Conservation (phyloP, 2,888 invertebrate species). For the Aproaerema taeniolella region DNA sequence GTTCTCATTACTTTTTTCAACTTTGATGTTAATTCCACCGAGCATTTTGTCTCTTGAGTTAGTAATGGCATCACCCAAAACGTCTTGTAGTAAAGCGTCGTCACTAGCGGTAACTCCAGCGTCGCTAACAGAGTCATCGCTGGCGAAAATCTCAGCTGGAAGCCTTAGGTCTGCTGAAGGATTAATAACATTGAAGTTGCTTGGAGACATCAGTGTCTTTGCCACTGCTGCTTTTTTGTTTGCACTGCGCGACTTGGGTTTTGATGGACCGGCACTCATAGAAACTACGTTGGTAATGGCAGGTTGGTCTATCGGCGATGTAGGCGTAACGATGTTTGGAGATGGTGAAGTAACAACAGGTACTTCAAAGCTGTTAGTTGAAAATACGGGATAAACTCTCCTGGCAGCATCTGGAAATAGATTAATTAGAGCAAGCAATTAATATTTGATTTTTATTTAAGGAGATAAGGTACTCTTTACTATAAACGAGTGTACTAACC, state of each 20-base stretch:
- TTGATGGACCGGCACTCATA: constrained; percentile 39
- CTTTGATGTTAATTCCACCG: constrained; percentile 63
- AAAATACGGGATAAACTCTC: constrained; percentile 35
- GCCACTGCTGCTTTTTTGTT: constrained; percentile 26
- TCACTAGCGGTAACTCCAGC: constrained; percentile 45
- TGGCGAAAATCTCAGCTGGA: constrained; percentile 72
- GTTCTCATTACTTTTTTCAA: constrained; percentile 42
- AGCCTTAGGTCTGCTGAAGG: constrained; percentile 62
- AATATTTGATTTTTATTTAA: neutral
- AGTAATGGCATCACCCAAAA: constrained; percentile 31
- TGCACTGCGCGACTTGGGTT: constrained; percentile 28
- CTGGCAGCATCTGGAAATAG: constrained; percentile 39
- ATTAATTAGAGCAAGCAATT: constrained; percentile 14
- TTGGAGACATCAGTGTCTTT: constrained; percentile 38
- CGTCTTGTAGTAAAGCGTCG: constrained; percentile 42
- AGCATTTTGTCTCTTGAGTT: constrained; percentile 57
- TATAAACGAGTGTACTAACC: too few relatives aligned
- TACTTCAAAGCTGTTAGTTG: constrained; percentile 27
- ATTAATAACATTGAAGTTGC: constrained; percentile 49
- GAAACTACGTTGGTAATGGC: constrained; percentile 30
- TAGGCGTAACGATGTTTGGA: constrained; percentile 33
- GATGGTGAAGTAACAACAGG: constrained; percentile 48
- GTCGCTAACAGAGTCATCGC: constrained; percentile 67
- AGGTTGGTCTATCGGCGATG: constrained; percentile 34
- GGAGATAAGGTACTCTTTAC: too few relatives aligned